phyloP scores from a whole-genome alignment of 2,888 invertebrate species.

The Heterodera filipjevi region DNA sequence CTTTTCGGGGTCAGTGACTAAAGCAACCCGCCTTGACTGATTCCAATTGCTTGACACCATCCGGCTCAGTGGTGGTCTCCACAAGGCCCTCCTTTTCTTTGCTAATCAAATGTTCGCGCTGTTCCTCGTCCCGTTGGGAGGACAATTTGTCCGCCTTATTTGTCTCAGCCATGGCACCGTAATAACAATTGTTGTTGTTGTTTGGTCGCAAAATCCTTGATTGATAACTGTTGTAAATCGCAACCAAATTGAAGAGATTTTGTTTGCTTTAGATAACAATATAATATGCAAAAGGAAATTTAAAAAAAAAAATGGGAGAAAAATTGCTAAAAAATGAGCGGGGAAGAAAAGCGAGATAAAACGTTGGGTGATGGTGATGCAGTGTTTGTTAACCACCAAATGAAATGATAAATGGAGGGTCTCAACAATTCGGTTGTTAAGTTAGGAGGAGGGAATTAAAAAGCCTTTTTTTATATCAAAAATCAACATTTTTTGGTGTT shows the following conservation, averaged over 20 bases:
- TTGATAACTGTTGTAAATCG: no score
- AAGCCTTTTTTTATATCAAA: neutral
- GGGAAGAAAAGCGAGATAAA: no score
- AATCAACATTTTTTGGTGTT: neutral
- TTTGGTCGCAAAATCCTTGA: neutral
- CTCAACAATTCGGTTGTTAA: no score
- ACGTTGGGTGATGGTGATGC: no score
- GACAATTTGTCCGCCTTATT: neutral
- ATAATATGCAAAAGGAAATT: neutral
- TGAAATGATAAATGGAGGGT: no score
- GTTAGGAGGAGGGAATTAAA: neutral
- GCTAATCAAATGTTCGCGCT: conserved; percentile 20
- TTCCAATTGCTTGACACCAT: neutral
- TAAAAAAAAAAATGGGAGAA: no score
- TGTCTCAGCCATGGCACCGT: neutral
- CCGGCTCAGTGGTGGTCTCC: neutral
- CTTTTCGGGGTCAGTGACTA: no score
- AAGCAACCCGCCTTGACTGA: neutral
- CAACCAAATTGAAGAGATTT: no score
- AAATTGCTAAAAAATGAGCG: neutral
- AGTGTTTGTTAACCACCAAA: no score
- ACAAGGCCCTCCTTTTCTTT: conserved; percentile 14
- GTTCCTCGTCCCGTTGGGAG: conserved; percentile 8
- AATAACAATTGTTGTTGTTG: neutral
- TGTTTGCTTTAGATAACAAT: neutral